Evolutionary conservation across 2,888 invertebrate genomes (phyloP), one percentile per base, ranked within the genome.

Genomic region (Tachina lurida): DNA sequence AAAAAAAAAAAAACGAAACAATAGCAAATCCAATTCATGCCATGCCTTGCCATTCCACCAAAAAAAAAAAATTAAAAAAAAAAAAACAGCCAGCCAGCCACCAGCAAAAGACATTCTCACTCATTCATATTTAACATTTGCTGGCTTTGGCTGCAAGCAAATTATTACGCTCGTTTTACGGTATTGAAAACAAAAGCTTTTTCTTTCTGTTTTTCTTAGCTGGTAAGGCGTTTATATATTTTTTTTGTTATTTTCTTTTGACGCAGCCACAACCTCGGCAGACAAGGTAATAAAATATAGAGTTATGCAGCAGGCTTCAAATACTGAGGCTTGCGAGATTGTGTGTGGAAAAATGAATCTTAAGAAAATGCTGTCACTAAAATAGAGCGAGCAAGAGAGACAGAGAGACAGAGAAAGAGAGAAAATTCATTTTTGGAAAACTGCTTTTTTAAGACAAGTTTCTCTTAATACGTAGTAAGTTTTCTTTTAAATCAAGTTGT

Each of bases 101-200:
- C 45, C 39, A 13, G 70, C 54, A 31, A n/a, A n/a, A 77, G 63
- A 56, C 85, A 83, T 79, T 85, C 85, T 85, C 85, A 82, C 81
- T 82, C 82, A 78, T 70, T 85, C 74, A 74, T 78, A 70, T 82
- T 79, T 73, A 41, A 15, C 47, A 73, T 62, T 68, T 58, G 52
- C 41, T 13, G 71, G 85, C 78, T 65, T 75, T 84, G 52, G 63
- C 71, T 73, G 71, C 76, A 68, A 73, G 54, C 80, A 73, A 10
- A 73, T 56, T 73, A 39, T 68, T 43, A 68, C 49, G 77, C 73
- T 74, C 54, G 71, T 67, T 76, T 83, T 80, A 67, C 22, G 67
- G 62, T 54, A 73, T 49, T 71, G 43, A 67, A 86, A 76, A 63
- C n/a, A 52, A 84, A 68, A 86, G 86, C 83, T 80, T 58, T 83